These are phyloP conservation scores for Ditylenchus dipsaci DNA, from an alignment of 1,140 invertebrate genomes.

Conservation along the genomic window DNA sequence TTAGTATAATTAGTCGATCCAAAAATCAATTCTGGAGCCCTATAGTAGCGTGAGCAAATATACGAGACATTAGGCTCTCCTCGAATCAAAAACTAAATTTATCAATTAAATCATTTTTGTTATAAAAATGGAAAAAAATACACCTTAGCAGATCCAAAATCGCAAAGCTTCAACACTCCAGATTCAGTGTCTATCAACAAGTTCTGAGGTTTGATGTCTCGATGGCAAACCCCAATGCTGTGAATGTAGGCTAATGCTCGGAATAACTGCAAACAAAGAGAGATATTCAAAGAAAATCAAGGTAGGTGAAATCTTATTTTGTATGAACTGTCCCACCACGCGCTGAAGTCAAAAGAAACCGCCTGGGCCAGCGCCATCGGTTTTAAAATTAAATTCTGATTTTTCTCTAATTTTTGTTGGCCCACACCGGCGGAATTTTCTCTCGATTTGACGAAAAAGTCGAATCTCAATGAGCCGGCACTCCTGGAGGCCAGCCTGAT, in stretches of 20 bases:
- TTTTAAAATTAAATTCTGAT: too few relatives aligned
- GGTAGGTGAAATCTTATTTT: too few relatives aligned
- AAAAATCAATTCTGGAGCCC: conserved; percentile 94
- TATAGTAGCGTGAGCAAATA: conserved; percentile 80
- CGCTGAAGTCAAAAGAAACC: too few relatives aligned
- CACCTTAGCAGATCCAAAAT: conserved; percentile 88
- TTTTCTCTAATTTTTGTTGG: too few relatives aligned
- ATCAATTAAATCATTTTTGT: too few relatives aligned
- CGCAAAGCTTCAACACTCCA: conserved; percentile 92
- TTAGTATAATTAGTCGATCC: conserved; percentile 99
- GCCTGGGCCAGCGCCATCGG: too few relatives aligned
- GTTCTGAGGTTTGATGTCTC: conserved; percentile 39
- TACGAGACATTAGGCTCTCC: conserved; percentile 98
- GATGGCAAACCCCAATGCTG: conserved; percentile 92
- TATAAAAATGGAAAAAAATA: too few relatives aligned
- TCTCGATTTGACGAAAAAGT: too few relatives aligned
- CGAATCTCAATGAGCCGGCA: too few relatives aligned
- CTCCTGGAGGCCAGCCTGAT: too few relatives aligned
- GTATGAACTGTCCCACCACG: too few relatives aligned
- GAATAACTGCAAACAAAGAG: conserved; percentile 74
- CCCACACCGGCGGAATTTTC: too few relatives aligned
- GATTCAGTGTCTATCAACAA: conserved; percentile 90
- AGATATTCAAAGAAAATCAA: not conserved
- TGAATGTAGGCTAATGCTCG: conserved; percentile 97
- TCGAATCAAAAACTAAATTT: conserved; percentile 73